Evolutionary conservation across 2,113 vertebrate genomes (phyloP).

Genomic region (Gila orcuttii): DNA sequence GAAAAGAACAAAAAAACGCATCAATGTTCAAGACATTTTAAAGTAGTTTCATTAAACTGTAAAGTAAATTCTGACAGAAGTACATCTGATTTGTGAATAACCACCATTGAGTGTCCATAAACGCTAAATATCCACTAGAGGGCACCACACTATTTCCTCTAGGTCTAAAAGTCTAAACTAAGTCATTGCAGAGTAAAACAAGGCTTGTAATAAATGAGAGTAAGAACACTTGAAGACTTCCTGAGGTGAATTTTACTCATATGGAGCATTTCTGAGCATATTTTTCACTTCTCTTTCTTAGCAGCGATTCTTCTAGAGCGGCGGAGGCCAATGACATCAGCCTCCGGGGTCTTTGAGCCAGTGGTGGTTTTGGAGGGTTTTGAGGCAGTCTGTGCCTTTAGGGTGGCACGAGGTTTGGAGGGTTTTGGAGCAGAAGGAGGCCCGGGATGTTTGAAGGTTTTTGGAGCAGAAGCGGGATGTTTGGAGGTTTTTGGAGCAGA

Average conservation of each 20-base stretch:
- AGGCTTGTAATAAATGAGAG: neutral
- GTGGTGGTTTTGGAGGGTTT: neutral
- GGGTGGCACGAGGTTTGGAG: neutral
- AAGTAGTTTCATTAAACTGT: neutral
- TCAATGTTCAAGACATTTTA: neutral
- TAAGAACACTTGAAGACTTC: neutral
- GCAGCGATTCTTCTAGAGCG: constrained; percentile 69
- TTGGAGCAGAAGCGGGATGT: neutral
- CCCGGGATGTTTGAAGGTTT: neutral
- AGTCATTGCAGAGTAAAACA: neutral
- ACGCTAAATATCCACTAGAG: constrained; percentile 30
- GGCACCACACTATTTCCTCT: neutral
- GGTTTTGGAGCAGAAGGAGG: neutral
- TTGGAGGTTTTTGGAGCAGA: neutral
- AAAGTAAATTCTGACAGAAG: neutral
- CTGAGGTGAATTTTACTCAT: neutral
- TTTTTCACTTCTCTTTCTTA: constrained; percentile 32
- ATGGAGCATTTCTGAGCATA: neutral
- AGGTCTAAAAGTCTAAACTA: neutral
- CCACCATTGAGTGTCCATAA: neutral
- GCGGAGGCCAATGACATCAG: neutral
- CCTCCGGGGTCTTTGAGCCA: neutral
- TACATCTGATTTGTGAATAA: neutral
- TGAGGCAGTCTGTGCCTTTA: no score
- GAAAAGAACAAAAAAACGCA: neutral